A percentile compares a stretch with the other conserved stretches of the same genome.
These are phyloP conservation scores for Zapus hudsonius DNA, from an alignment of 2,113 vertebrate genomes.

Conservation along the genomic window DNA sequence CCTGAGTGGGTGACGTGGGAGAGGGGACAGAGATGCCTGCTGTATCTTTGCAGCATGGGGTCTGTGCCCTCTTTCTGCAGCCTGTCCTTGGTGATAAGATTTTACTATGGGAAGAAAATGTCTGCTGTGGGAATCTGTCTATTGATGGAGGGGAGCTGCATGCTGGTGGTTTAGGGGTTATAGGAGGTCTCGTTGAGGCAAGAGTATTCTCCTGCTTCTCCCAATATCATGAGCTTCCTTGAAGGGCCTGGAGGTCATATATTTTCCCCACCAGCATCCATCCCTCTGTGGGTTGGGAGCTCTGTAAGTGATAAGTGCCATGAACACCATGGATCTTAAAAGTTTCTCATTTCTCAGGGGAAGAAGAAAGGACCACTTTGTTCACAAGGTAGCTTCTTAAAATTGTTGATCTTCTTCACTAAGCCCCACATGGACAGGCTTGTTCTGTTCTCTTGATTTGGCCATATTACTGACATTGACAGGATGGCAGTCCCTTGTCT, in stretches of 20 bases:
- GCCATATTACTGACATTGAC: rapidly evolving
- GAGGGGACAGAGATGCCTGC: background rate
- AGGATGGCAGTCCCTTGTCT: background rate
- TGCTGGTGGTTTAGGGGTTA: background rate
- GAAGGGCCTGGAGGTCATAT: rapidly evolving
- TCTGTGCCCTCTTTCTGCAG: too few species aligned
- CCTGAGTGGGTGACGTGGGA: background rate
- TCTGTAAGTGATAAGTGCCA: rapidly evolving
- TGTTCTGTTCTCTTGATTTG: background rate
- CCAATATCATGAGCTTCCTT: background rate
- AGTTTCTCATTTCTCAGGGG: background rate
- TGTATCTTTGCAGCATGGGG: background rate
- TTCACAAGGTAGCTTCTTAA: background rate
- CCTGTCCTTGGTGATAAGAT: background rate
- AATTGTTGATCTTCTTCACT: background rate
- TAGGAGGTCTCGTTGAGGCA: background rate
- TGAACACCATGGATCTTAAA: background rate
- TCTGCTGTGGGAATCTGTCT: background rate
- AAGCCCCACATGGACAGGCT: background rate
- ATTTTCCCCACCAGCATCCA: background rate
- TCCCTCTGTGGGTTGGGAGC: background rate
- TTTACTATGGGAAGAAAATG: background rate
- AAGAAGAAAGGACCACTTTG: background rate
- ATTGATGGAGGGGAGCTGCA: background rate
- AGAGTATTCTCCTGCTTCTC: background rate